These are phyloP conservation scores for Bicyclus anynana DNA, from an alignment of 1,140 invertebrate genomes.

Conservation along the genomic window DNA sequence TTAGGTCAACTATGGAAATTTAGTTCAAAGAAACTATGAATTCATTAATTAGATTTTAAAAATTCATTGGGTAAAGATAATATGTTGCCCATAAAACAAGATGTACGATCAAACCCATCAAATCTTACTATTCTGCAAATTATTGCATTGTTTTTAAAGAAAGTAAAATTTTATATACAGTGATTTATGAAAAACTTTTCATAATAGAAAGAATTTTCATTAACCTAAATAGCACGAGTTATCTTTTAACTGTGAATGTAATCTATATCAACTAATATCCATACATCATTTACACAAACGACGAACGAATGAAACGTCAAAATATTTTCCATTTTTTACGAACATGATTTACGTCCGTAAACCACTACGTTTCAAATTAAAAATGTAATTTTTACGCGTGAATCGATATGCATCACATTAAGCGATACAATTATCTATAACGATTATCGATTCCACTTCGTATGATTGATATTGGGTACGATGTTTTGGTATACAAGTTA, in stretches of 20 bases:
- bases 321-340: not conserved
- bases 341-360: not conserved
- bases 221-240: too few species aligned
- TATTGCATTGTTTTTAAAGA: too few species aligned
- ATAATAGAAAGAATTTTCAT: too few species aligned
- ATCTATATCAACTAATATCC: not conserved
- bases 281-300: not conserved
- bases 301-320: not conserved
- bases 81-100: too few species aligned
- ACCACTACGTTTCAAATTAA: not conserved
- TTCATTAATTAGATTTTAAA: too few species aligned
- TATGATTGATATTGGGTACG: constrained; percentile 59
- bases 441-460: constrained; percentile 48
- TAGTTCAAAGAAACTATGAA: too few species aligned
- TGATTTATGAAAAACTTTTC: too few species aligned
- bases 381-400: constrained; percentile 5
- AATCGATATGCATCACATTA: constrained; percentile 6
- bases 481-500: constrained; percentile 32
- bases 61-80: too few species aligned
- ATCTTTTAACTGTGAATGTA: too few species aligned
- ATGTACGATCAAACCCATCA: too few species aligned
- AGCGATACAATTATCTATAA: constrained; percentile 31
- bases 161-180: too few species aligned
- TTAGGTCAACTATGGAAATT: not conserved
- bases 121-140: too few species aligned